phyloP scores from a whole-genome alignment of 2,888 invertebrate genomes.

The Anaspis maculata region DNA sequence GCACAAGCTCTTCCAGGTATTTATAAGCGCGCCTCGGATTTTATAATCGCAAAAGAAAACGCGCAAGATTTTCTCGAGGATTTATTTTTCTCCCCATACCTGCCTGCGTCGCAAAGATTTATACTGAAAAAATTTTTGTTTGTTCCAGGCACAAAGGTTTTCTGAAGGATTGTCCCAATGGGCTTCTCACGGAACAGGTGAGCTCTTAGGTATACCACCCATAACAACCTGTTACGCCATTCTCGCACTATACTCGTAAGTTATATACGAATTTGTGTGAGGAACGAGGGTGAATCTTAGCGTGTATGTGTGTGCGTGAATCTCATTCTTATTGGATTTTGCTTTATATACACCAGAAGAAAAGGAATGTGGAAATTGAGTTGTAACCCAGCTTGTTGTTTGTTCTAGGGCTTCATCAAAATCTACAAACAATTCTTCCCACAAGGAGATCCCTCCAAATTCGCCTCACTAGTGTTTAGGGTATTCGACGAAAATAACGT shows the following conservation, averaged over 20 bases:
- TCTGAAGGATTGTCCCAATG: constrained; percentile 93
- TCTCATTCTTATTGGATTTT: too few species aligned
- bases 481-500: constrained; percentile 99
- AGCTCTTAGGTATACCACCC: too few species aligned
- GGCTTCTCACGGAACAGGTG: constrained; percentile 91
- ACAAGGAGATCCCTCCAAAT: constrained; percentile 98
- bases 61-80: too few species aligned
- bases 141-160: constrained; percentile 90
- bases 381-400: constrained; percentile 29
- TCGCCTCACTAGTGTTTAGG: constrained; percentile 94
- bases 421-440: constrained; percentile 99
- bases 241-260: background rate
- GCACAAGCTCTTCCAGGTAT: too few species aligned
- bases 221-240: background rate
- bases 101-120: too few species aligned
- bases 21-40: too few species aligned
- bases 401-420: constrained; percentile 88
- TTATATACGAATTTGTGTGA: too few species aligned
- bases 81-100: too few species aligned
- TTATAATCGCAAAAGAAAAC: too few species aligned
- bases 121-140: constrained; percentile 18
- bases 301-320: too few species aligned
- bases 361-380: background rate
- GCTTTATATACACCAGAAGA: too few species aligned
- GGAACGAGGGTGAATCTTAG: too few species aligned